Evolutionary conservation across 2,113 vertebrate genomes (phyloP).

Genomic region (Henicopernis longicauda): DNA sequence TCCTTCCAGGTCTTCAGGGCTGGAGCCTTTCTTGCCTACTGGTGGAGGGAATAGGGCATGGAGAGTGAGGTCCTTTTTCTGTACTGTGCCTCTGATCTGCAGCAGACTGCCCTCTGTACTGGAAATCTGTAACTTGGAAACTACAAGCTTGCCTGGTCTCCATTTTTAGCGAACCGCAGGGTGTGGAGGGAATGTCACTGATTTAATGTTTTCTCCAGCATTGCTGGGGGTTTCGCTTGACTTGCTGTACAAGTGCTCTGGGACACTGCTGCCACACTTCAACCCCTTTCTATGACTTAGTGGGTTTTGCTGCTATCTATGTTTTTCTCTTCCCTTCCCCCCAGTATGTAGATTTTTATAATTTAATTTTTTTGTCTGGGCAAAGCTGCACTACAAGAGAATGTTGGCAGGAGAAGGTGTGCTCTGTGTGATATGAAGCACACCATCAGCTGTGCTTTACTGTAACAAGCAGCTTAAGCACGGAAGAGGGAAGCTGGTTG

Average conservation of each 20-base stretch:
- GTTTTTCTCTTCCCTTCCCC: not conserved
- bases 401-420: not conserved
- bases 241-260: not conserved
- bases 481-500: not conserved
- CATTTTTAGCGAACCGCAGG: not conserved
- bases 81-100: not conserved
- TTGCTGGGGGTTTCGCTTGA: not conserved
- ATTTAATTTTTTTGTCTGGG: not conserved
- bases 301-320: not conserved
- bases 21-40: not conserved
- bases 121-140: not conserved
- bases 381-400: not conserved
- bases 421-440: not conserved
- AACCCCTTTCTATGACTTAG: not conserved
- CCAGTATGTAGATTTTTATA: fast-evolving
- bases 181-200: not conserved
- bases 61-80: not conserved
- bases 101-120: not conserved
- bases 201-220: not conserved
- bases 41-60: not conserved
- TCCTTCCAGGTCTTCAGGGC: not conserved
- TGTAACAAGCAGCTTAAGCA: not conserved
- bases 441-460: fast-evolving
- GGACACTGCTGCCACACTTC: not conserved
- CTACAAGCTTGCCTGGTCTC: not conserved